Evolutionary conservation across 1,140 invertebrate genomes (phyloP).

Genomic region (Maniola jurtina): DNA sequence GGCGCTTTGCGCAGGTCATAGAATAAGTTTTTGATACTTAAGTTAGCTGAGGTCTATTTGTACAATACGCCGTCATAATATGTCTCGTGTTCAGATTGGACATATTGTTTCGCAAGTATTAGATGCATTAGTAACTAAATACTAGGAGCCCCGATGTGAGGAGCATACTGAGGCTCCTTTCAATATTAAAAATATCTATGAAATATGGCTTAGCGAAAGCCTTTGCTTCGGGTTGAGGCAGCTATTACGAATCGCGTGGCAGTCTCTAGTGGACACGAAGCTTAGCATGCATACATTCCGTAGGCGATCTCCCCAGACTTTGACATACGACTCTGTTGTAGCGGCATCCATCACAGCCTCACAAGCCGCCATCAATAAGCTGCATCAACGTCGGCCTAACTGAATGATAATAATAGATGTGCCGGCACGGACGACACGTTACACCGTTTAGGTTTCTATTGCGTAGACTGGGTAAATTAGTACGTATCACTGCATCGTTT

Average conservation of each 20-base stretch:
- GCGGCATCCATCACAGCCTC: not conserved
- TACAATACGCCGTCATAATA: too few relatives aligned
- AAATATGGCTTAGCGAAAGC: too few relatives aligned
- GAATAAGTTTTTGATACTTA: too few relatives aligned
- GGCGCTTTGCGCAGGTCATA: too few relatives aligned
- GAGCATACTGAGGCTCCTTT: too few relatives aligned
- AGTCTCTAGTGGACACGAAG: not conserved
- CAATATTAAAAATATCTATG: too few relatives aligned
- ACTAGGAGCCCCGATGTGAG: too few relatives aligned
- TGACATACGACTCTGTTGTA: not conserved
- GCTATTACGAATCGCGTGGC: too few relatives aligned
- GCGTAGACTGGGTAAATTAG: not conserved
- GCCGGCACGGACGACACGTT: not conserved
- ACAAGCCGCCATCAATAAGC: constrained; percentile 3
- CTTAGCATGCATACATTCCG: not conserved
- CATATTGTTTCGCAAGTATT: not conserved
- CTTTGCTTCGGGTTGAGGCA: too few relatives aligned
- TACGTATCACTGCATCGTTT: not conserved
- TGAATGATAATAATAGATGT: constrained; percentile 3
- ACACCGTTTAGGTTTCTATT: constrained; percentile 6
- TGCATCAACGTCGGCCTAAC: constrained; percentile 4
- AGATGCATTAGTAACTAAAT: not conserved
- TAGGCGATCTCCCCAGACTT: not conserved
- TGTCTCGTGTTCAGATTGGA: too few relatives aligned
- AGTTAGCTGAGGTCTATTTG: too few relatives aligned